Conservation (phyloP, 2,113 vertebrate genomes). For the Podilymbus podiceps region DNA sequence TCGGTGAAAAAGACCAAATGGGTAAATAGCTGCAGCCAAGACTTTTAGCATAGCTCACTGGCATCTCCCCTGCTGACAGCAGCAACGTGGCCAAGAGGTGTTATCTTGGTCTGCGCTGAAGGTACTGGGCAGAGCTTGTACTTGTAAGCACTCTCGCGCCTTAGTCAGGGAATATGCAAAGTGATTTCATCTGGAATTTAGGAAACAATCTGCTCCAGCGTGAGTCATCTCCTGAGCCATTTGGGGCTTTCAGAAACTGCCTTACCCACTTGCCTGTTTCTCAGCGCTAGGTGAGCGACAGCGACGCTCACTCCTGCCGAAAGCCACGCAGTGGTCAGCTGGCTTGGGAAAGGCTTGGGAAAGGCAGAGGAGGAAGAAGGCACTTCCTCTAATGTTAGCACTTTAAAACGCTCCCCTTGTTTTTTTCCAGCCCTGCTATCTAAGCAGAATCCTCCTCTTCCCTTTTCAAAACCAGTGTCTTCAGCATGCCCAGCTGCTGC, state of each 20-base stretch:
- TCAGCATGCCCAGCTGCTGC: neutral
- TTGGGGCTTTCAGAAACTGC: conserved; percentile 4
- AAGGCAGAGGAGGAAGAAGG: neutral
- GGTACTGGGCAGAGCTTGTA: neutral
- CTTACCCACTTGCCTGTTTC: neutral
- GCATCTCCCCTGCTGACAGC: conserved; percentile 23
- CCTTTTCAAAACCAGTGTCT: neutral
- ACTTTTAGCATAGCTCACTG: conserved; percentile 14
- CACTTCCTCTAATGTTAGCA: neutral
- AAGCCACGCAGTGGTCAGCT: neutral
- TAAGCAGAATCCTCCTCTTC: neutral
- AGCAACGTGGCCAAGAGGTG: neutral
- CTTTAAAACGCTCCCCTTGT: neutral
- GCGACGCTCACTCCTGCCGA: neutral
- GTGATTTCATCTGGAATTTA: conserved; percentile 51
- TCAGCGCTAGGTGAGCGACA: neutral
- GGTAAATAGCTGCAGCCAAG: conserved; percentile 17
- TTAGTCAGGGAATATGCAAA: conserved; percentile 51
- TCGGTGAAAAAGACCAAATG: conserved; percentile 6
- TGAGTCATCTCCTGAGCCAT: conserved; percentile 55
- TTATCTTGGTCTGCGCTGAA: neutral
- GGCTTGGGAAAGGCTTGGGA: neutral
- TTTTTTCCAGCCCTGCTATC: neutral
- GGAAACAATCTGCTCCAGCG: conserved; percentile 34
- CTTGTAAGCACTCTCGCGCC: neutral